These are phyloP conservation scores for Leucosticte australis DNA, from an alignment of 2,113 vertebrate species.

Conservation along the genomic window DNA sequence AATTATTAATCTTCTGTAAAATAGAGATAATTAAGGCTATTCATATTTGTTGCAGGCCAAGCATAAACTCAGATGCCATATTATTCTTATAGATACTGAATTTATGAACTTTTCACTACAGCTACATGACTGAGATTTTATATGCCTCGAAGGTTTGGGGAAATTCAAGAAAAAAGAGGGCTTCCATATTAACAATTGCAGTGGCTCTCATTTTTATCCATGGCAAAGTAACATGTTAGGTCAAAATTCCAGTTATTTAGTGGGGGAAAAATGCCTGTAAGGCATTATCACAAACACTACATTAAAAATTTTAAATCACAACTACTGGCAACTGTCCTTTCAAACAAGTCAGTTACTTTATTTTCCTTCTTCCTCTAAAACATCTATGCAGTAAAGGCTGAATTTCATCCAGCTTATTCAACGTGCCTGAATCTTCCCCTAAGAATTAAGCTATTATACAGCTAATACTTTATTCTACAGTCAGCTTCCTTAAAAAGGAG, in stretches of 20 bases:
- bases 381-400: neutral
- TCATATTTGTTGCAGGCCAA: conserved; percentile 53
- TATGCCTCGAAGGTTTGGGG: neutral
- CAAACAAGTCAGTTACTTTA: neutral
- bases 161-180: neutral
- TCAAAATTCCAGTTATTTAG: neutral
- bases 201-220: neutral
- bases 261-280: neutral
- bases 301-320: neutral
- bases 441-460: neutral
- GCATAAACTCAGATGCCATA: neutral
- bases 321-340: neutral
- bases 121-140: neutral
- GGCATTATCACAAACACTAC: neutral
- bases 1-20: conserved; percentile 71
- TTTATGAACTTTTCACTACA: neutral
- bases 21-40: conserved; percentile 63
- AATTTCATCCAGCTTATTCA: neutral
- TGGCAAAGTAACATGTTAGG: neutral
- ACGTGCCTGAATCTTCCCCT: neutral
- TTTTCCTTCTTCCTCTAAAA: neutral
- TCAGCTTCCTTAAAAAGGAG: neutral
- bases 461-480: neutral
- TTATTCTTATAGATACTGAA: neutral
- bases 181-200: neutral